Percentiles rank a stretch among this genome's conserved stretches.
These are phyloP conservation scores for Lagopus leucura DNA, from an alignment of 2,113 vertebrate species.

Conservation along the genomic window DNA sequence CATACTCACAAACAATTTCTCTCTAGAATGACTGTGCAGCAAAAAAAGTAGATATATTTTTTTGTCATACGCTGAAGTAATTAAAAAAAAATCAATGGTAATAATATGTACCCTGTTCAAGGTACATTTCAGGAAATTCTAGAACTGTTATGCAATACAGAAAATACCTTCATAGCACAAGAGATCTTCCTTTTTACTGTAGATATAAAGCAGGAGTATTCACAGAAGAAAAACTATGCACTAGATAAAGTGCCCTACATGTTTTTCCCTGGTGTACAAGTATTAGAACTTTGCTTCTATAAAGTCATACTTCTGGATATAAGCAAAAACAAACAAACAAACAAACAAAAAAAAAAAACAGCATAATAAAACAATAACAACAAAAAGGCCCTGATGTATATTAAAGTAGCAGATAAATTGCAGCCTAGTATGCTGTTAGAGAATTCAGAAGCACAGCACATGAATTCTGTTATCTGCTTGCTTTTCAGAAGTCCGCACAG, in stretches of 20 bases:
- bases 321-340: not conserved
- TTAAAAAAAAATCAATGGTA: not conserved
- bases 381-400: accelerated
- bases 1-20: not conserved
- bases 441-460: not conserved
- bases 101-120: not conserved
- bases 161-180: not conserved
- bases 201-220: not conserved
- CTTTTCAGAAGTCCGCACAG: not conserved
- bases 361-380: not conserved
- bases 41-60: not conserved
- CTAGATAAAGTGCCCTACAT: not conserved
- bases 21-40: not conserved
- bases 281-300: not conserved
- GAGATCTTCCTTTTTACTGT: not conserved
- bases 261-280: not conserved
- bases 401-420: not conserved
- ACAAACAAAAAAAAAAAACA: not conserved
- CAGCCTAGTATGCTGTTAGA: not conserved
- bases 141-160: not conserved
- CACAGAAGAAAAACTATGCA: not conserved
- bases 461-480: not conserved
- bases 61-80: not conserved
- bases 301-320: not conserved
- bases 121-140: not conserved